These are phyloP conservation scores for Novumbra hubbsi DNA, from an alignment of 2,797 vertebrate genomes.

Conservation along the genomic window DNA sequence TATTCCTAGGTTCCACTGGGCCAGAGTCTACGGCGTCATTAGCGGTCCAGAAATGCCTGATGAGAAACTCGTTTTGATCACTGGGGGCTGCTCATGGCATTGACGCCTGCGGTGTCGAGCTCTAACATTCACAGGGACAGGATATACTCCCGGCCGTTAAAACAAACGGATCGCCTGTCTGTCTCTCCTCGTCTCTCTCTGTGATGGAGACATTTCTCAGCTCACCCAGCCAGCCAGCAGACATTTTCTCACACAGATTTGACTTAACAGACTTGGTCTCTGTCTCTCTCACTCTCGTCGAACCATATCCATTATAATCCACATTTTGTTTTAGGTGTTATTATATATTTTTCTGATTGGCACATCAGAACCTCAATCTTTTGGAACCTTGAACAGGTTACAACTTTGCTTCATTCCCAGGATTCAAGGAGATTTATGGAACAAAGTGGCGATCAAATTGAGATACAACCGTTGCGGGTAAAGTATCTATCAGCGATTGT, in stretches of 20 bases:
- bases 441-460: too few relatives aligned
- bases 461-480: too few relatives aligned
- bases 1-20: not conserved
- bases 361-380: too few relatives aligned
- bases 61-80: not conserved
- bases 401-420: too few relatives aligned
- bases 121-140: not conserved
- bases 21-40: not conserved
- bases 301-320: conserved; percentile 1
- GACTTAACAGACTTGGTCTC: conserved; percentile 40
- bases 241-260: conserved; percentile 40
- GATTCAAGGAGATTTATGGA: too few relatives aligned
- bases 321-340: too few relatives aligned
- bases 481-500: too few relatives aligned
- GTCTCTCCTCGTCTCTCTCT: not conserved
- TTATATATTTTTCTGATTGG: too few relatives aligned
- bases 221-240: not conserved
- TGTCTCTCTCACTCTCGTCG: conserved; percentile 35
- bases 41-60: not conserved
- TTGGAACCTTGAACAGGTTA: too few relatives aligned
- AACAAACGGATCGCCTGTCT: not conserved
- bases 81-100: not conserved
- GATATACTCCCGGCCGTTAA: not conserved
- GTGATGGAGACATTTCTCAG: not conserved
- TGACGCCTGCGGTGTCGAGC: not conserved